A percentile compares a stretch with the other conserved stretches of the same genome.
Evolutionary conservation across 2,113 vertebrate species (phyloP).

Genomic region (Dissostichus mawsoni): DNA sequence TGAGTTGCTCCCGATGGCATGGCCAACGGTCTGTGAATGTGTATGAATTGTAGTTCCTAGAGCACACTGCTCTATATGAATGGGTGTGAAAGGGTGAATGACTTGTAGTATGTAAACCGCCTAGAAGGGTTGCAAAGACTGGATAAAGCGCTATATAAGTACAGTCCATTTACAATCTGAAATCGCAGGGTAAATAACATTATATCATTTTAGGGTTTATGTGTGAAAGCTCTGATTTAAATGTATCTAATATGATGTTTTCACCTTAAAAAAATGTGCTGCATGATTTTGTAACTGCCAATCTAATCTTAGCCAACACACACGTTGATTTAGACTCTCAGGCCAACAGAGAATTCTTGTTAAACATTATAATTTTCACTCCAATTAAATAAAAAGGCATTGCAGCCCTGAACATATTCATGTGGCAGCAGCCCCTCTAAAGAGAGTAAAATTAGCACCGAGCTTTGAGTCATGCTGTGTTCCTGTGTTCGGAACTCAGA

Average conservation of each 20-base stretch:
- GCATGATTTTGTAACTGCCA: neutral
- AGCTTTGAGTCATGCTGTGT: constrained; percentile 58
- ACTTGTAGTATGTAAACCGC: no score
- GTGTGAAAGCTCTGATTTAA: neutral
- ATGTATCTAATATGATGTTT: neutral
- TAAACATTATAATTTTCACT: constrained; percentile 4
- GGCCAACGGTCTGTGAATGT: no score
- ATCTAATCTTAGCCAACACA: neutral
- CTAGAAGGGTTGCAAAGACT: no score
- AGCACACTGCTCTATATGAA: no score
- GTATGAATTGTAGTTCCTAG: no score
- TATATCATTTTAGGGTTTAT: no score
- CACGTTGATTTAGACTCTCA: neutral
- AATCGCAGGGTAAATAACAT: no score
- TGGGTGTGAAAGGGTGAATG: no score
- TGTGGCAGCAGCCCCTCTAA: constrained; percentile 11
- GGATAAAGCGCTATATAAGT: no score
- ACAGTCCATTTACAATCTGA: no score
- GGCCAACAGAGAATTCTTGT: constrained; percentile 15
- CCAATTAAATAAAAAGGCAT: neutral
- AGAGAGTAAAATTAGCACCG: constrained; percentile 57
- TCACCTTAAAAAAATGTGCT: neutral
- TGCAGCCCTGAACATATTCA: constrained; percentile 21
- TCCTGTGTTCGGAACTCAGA: constrained; percentile 44
- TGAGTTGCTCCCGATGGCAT: no score